Base-by-base conservation (phyloP, 2,888 invertebrate genomes). In the Drosophila rubida region DNA sequence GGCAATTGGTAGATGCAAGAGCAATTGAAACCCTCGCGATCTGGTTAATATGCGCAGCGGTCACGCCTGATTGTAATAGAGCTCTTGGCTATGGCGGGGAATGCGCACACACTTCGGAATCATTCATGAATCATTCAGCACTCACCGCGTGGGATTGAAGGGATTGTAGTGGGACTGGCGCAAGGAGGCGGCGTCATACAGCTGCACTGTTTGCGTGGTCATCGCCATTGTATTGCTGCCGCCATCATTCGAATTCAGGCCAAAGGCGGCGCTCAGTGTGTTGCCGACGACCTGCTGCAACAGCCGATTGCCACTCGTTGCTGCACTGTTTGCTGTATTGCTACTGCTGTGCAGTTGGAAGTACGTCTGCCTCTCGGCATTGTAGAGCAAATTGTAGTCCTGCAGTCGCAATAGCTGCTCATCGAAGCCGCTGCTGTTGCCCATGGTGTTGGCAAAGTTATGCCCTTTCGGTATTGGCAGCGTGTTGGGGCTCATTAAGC, bases 91-190 rank as follows among this genome's bases (percentile, higher is more conserved):
- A 19, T 19, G 19, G 2, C 19, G 19, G 3, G 19, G 19, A 19
- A 19, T 19, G 19, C 35, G 13, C 6, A 22, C 5, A 61, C 14
- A 46, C 46, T 50, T 42, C 23, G 23, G 5, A 39, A 3, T 23
- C 39, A 39, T 6, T 23, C 39, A 58, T 67, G 19, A 58, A 60
- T 58, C 46, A 63, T 54, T 57, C 14, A 62, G 45, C 42, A 79
- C 90, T 89, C 44, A 91, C 91, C 91, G 89, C 3, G 91, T 91
- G 45, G 91, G 91, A 78, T 90, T 84, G 61, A 89, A 89, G 44
- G 91, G 90, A 82, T 90, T 91, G 61, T 83, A 91, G 48, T 71
- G 82, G 46, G 91, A 90, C 44, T 81, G 78, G 27, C 87, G 69
- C 79, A 91, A 75, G 19, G 90, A 90, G 37, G 58, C 69, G 9